phyloP scores from a whole-genome alignment of 1,140 invertebrate species.

The Orussus abietinus region DNA sequence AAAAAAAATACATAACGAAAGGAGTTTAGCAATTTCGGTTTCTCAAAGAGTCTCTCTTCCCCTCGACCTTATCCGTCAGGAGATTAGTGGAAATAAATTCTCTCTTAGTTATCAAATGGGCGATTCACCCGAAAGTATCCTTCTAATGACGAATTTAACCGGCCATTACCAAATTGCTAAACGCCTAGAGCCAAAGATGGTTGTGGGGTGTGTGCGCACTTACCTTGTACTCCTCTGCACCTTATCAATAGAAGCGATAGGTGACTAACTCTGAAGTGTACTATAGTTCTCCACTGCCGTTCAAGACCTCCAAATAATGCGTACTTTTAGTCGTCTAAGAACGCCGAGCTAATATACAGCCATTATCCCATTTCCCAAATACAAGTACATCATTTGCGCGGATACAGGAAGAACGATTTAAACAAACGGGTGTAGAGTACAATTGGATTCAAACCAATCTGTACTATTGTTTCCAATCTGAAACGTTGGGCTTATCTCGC shows the following conservation, averaged over 20 bases:
- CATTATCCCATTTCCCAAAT: too few species aligned
- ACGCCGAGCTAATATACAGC: too few species aligned
- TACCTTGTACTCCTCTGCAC: constrained; percentile 33
- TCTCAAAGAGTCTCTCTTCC: background rate
- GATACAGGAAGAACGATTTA: too few species aligned
- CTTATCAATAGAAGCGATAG: constrained; percentile 12
- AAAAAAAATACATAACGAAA: constrained; percentile 27
- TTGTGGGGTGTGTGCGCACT: constrained; percentile 50
- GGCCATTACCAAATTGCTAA: constrained; percentile 46
- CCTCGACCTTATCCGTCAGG: constrained; percentile 1
- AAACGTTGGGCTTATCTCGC: too few species aligned
- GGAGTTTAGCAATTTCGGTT: constrained; percentile 38
- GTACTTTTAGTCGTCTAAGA: too few species aligned
- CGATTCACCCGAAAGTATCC: constrained; percentile 7
- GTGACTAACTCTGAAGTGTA: constrained; percentile 26
- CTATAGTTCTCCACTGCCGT: too few species aligned
- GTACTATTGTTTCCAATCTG: too few species aligned
- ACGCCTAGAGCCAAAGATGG: constrained; percentile 47
- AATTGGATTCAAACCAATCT: too few species aligned
- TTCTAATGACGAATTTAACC: background rate
- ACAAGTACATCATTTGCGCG: too few species aligned
- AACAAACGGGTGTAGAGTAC: too few species aligned
- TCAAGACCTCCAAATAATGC: too few species aligned
- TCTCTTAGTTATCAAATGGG: constrained; percentile 14
- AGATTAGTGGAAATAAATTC: constrained; percentile 1